Evolutionary conservation across 1,140 invertebrate genomes (phyloP), one percentile per base, ranked within the genome.

Genomic region (Gryllus bimaculatus): DNA sequence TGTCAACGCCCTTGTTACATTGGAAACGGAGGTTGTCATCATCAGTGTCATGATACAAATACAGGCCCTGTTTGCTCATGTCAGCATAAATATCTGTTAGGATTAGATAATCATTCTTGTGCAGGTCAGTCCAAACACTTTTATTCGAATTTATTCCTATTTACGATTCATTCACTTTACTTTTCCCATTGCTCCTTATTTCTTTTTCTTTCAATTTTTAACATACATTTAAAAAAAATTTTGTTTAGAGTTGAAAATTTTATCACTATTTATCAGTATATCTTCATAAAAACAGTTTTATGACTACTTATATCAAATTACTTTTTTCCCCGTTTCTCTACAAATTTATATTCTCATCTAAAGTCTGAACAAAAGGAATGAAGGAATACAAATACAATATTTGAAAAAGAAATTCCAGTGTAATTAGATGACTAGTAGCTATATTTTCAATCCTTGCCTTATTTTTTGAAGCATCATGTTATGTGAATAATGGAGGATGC

Each of bases 401-500:
- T 39, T 39, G 26, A 2, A 39, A 39, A 39, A 39, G 1, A n/a
- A 2, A 2, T 39, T 39, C 26, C 26, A 39, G 26, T 39, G 26
- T 39, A 39, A 39, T 39, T 20, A 73, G 6, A 73, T 73, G 20
- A 73, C 15, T 18, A 73, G 15, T 73, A 73, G 20, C 73, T 18
- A 73, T 18, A 73, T 18, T 73, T 73, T 18, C 73, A 73, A 73
- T 6, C 2, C 20, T 73, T 20, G 73, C 4, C 2, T 15, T 73
- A 73, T 73, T 39, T 77, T 39, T 80, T 75, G 21, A 15, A 80
- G 80, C 80, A 47, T 80, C 80, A 26, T 80, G 80, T 75, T 74
- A 76, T 8, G 74, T 78, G 10, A 73, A 83, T 74, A 81, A 83
- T 81, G 74, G 80, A 48, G 81, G 82, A 18, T 82, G 82, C 75